A percentile compares a stretch with the other conserved stretches of the same genome.
Evolutionary conservation across 1,140 invertebrate genomes (phyloP).

Genomic region (Trialeurodes vaporariorum): DNA sequence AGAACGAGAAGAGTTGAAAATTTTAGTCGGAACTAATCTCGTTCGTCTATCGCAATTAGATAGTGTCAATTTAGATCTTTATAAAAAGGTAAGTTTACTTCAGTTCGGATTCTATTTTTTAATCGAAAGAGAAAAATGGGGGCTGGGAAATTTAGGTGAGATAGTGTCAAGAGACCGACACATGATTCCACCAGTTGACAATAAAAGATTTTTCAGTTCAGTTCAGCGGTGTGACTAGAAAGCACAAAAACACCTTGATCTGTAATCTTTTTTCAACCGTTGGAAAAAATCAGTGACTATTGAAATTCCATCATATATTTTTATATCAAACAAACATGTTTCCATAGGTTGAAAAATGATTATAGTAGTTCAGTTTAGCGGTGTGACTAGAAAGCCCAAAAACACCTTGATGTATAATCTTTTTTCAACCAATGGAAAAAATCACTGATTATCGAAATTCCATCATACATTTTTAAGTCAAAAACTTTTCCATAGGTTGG

Average conservation of each 20-base stretch:
- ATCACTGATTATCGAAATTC: constrained; percentile 8
- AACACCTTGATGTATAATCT: too few relatives aligned
- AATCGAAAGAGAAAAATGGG: too few relatives aligned
- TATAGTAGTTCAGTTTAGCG: constrained; percentile 7
- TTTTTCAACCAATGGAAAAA: too few relatives aligned
- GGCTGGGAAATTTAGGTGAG: too few relatives aligned
- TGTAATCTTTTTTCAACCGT: too few relatives aligned
- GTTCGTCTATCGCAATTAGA: constrained; percentile 93
- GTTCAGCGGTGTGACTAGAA: constrained; percentile 3
- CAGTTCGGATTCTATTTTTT: not conserved
- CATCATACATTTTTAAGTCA: constrained; percentile 3
- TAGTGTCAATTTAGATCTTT: constrained; percentile 85
- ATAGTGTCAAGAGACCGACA: not conserved
- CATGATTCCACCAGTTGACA: too few relatives aligned
- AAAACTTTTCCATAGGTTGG: too few relatives aligned
- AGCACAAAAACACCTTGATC: too few relatives aligned
- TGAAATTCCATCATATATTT: constrained; percentile 3
- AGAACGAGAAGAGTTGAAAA: constrained; percentile 89
- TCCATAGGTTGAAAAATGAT: too few relatives aligned
- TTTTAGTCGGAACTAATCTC: constrained; percentile 91
- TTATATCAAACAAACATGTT: constrained; percentile 1
- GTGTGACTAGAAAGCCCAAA: not conserved
- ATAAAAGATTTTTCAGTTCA: too few relatives aligned
- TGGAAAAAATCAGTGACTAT: constrained; percentile 8
- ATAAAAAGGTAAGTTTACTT: constrained; percentile 52